Evolutionary conservation across 2,888 invertebrate species (phyloP).

Genomic region (Napeogenes inachia): DNA sequence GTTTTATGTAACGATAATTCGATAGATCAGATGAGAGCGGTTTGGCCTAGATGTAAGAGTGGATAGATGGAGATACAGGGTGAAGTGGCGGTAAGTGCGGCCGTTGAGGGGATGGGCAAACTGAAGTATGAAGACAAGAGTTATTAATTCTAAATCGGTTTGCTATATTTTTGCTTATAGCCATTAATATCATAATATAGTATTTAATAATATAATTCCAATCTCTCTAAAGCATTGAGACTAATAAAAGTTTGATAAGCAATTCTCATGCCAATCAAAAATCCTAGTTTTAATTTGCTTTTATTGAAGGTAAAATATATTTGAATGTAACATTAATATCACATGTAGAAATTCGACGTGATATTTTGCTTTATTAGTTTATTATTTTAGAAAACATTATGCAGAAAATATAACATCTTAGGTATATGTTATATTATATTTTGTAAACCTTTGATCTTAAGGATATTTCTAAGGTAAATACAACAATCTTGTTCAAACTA

Average conservation of each 20-base stretch:
- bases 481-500: neutral
- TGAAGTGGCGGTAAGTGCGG: neutral
- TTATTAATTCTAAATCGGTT: neutral
- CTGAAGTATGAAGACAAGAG: neutral
- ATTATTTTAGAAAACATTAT: too few relatives aligned
- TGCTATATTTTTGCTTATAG: too few relatives aligned
- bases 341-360: too few relatives aligned
- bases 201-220: too few relatives aligned
- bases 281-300: too few relatives aligned
- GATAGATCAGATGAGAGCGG: neutral
- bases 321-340: too few relatives aligned
- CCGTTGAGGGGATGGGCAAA: neutral
- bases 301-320: too few relatives aligned
- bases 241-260: too few relatives aligned
- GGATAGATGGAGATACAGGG: neutral
- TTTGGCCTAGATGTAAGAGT: neutral
- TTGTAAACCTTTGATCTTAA: neutral
- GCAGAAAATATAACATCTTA: neutral
- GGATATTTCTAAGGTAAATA: neutral
- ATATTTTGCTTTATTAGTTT: too few relatives aligned
- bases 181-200: too few relatives aligned
- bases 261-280: too few relatives aligned
- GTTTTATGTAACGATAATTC: constrained; percentile 13
- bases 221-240: too few relatives aligned
- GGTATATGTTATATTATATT: neutral